Percentiles rank a stretch among this genome's conserved stretches.
These are phyloP conservation scores for Drosophila hydei DNA, from an alignment of 1,140 invertebrate species.

Conservation along the genomic window DNA sequence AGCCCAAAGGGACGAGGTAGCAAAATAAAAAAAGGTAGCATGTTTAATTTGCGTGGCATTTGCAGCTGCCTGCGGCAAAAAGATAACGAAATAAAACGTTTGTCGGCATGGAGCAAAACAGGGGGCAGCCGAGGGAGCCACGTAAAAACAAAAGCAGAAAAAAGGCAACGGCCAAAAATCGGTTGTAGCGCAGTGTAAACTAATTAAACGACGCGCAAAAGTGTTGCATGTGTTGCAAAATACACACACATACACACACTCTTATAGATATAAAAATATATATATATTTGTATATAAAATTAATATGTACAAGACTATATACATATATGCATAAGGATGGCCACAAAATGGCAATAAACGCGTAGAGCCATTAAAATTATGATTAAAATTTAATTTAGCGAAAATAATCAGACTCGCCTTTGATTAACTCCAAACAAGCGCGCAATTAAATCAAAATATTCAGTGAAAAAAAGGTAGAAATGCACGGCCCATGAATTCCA, in stretches of 20 bases:
- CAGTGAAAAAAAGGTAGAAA: conserved; percentile 4
- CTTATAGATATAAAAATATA: not conserved
- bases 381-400: conserved; percentile 81
- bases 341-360: conserved; percentile 38
- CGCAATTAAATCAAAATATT: conserved; percentile 48
- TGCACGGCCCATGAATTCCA: conserved; percentile 65
- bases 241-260: conserved; percentile 10
- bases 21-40: conserved; percentile 63
- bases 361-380: conserved; percentile 68
- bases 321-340: conserved; percentile 17
- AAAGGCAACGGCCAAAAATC: conserved; percentile 34
- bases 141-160: conserved; percentile 5
- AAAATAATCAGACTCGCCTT: conserved; percentile 68
- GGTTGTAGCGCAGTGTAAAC: conserved; percentile 74
- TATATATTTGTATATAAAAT: conserved; percentile 3
- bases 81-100: conserved; percentile 83
- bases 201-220: conserved; percentile 64
- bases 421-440: conserved; percentile 63
- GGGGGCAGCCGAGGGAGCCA: not conserved
- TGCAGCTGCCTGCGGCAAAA: conserved; percentile 83
- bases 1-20: conserved; percentile 27
- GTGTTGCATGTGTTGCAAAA: conserved; percentile 44
- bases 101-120: conserved; percentile 46
- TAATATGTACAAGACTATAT: conserved; percentile 4
- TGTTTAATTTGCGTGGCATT: conserved; percentile 83